Evolutionary conservation across 2,888 invertebrate genomes (phyloP).

Genomic region (Protula sp.): DNA sequence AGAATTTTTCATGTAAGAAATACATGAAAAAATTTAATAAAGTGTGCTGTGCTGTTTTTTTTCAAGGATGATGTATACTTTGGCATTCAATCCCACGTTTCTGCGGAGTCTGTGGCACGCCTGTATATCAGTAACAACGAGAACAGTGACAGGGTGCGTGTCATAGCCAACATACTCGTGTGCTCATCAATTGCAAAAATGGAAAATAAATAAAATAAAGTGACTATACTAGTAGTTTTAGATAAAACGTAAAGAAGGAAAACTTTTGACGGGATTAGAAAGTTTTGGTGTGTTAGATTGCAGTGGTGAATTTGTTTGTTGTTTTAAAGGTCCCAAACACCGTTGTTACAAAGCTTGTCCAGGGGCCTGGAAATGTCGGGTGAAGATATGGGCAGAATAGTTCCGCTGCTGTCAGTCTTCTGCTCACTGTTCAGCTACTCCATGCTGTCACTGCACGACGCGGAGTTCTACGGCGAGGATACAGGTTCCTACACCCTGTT

Average conservation of each 20-base stretch:
- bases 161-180: too few species aligned
- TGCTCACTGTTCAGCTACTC: slow-evolving; percentile 75
- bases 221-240: too few species aligned
- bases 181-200: too few species aligned
- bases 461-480: slow-evolving; percentile 65
- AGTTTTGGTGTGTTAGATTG: too few species aligned
- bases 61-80: slow-evolving; percentile 67
- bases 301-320: background rate
- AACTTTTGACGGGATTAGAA: too few species aligned
- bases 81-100: slow-evolving; percentile 74
- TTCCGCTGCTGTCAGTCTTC: slow-evolving; percentile 76
- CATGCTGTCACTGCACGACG: slow-evolving; percentile 77
- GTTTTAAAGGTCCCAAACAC: slow-evolving; percentile 47
- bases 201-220: too few species aligned
- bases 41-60: too few species aligned
- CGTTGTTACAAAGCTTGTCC: slow-evolving; percentile 64
- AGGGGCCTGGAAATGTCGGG: slow-evolving; percentile 61
- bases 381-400: slow-evolving; percentile 64
- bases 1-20: too few species aligned
- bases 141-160: slow-evolving; percentile 56
- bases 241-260: too few species aligned
- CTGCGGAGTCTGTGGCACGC: slow-evolving; percentile 70
- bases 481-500: too few species aligned
- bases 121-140: slow-evolving; percentile 40
- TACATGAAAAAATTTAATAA: too few species aligned